Conservation (phyloP, 2,888 invertebrate species). For the Epinotia ramella region DNA sequence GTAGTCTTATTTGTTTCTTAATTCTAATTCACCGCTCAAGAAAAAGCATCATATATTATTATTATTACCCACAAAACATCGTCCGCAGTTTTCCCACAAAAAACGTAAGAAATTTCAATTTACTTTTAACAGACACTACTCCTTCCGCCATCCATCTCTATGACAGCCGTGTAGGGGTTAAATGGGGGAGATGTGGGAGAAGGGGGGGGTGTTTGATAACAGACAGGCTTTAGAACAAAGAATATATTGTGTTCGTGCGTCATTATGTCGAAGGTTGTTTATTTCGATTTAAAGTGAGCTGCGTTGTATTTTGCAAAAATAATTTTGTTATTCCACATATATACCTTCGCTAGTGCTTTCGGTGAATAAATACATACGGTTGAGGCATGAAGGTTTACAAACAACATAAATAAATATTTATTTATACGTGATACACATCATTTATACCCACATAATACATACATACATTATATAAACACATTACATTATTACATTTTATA, state of each 20-base stretch:
- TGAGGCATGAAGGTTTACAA: too few relatives aligned
- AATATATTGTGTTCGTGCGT: not conserved
- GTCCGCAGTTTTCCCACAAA: not conserved
- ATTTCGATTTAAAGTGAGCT: not conserved
- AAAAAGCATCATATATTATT: not conserved
- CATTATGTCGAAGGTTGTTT: not conserved
- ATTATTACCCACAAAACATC: not conserved
- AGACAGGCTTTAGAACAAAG: constrained; percentile 10
- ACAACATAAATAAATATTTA: too few relatives aligned
- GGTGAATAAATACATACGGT: too few relatives aligned
- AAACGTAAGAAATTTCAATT: constrained; percentile 39
- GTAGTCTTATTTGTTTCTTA: not conserved
- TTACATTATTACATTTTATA: too few relatives aligned
- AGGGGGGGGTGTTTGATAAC: not conserved
- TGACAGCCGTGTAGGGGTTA: constrained; percentile 13
- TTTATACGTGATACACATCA: too few relatives aligned
- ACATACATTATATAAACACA: too few relatives aligned
- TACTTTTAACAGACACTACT: constrained; percentile 36
- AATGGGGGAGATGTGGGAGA: not conserved
- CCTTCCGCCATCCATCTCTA: constrained; percentile 25
- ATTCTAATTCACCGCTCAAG: not conserved
- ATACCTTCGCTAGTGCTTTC: not conserved
- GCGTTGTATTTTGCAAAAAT: not conserved
- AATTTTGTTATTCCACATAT: not conserved
- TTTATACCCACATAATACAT: too few relatives aligned